Base-by-base conservation (phyloP, 2,113 vertebrate genomes). In the Otolemur garnettii region DNA sequence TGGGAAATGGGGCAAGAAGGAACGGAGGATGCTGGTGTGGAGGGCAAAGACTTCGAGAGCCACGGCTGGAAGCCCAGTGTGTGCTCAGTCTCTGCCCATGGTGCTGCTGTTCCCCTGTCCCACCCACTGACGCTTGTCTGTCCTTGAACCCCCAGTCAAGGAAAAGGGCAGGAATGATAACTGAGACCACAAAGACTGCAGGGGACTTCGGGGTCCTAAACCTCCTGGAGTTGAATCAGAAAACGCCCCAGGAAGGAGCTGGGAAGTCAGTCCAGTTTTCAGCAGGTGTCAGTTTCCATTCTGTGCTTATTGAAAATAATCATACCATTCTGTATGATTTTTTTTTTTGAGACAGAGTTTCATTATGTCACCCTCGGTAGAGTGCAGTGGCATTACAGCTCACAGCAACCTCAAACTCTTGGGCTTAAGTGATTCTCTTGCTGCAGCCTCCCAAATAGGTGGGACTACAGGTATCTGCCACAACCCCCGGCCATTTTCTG, bases 41-140 rank as follows among this genome's bases (percentile, higher is more conserved):
- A 55, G n/a, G 82, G 6, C 74, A 21, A 30, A 42, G 59, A 26
- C 35, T 38, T 68, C 2, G 45, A 50, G 45, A 50, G 45, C 8
- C 45, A 1, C 10, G 45, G 1, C 45, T 2, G 3, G 18, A 8
- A 50, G 21, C 1, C 0, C 0, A 0, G 13, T 3, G 30, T 2
- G 17, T 15, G 14, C 38, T 30, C 30, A 9, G 26, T 64, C n/a
- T 14, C 62, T 28, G 62, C 4, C 38, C 57, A 33, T 4, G 1
- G 21, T 60, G 28, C 17, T 10, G 15, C 17, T 60, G 21, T 22
- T 62, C 28, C 7, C 35, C 10, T 5, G 60, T 57, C 62, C 24
- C n/a, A 0, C 24, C 28, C 15, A 0, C 14, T 45, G 11, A 35
- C 33, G 24, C 24, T 72, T 81, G 75, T 38, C 42, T 26, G 6